Base-by-base conservation (phyloP, 2,888 invertebrate genomes). In the Ormyrus labotus region DNA sequence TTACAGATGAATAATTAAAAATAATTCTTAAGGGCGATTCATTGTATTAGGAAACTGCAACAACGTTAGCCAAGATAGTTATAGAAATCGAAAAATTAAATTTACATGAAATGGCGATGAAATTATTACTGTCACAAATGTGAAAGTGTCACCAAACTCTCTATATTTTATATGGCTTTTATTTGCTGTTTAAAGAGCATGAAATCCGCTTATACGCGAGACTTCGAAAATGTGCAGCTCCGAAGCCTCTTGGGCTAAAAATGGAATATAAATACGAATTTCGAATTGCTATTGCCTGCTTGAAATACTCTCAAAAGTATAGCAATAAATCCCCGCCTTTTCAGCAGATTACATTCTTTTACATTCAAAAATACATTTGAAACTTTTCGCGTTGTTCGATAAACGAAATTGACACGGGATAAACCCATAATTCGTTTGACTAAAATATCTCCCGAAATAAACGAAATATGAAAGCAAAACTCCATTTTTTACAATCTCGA, bases 101-200 rank as follows among this genome's bases (percentile, higher is more conserved):
- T 53, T 53, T 53, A 53, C 53, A 6, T 19, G 60, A 10, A 19
- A 60, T 6, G 50, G n/a, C 13, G 7, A 8, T 70, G 19, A 19
- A 19, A 11, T 34, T 11, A 13, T 19, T 70, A 58, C 13, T 10
- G 9, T 13, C 10, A 47, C 58, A 9, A 6, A 58, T 8, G 57
- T 48, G 5, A 50, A 60, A 70, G 58, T 70, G 10, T 1, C 70
- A 34, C 50, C 60, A 19, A 8, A n/a, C 8, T 53, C 4, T 34
- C 53, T 68, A 9, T 13, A 63, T 45, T 70, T 70, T 50, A 50
- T 19, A 47, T 10, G 50, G 60, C n/a, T 47, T 61, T 72, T 72
- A 63, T 72, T 72, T 63, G 13, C 8, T 73, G 57, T 48, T 64
- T 73, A 73, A 73, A 64, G 57, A 55, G 73, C 4, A 64, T 64